Evolutionary conservation across 2,888 invertebrate species (phyloP), one percentile per base, ranked within the genome.

Genomic region (Drosophila nr. fundita): DNA sequence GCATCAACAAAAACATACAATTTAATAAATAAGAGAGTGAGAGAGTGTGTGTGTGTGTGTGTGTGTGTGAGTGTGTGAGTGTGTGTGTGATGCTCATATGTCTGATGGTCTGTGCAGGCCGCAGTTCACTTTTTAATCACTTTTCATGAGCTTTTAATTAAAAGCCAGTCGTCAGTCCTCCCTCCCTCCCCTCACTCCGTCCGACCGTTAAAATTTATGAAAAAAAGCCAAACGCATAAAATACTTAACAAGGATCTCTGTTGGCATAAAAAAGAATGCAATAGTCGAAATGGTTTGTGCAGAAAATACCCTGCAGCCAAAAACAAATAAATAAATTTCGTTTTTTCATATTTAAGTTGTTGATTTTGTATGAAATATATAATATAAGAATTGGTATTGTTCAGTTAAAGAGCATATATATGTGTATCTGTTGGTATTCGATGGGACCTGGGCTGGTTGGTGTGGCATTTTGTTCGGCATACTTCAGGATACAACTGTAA

Each of bases 71-170:
- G 11, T 27, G 7, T 7, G 29, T 32, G 10, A 4, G 27, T 30
- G 52, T 62, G 42, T 49, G 42, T 27, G 24, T 29, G 67, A 49
- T 66, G 63, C 65, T 62, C 24, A 45, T 62, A 30, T 21, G 53
- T 38, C 49, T 42, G 45, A 68, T 70, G 80, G 67, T 61, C 57
- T 21, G 24, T 15, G 59, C 50, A 45, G 61, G 84, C 89, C 89
- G 69, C 89, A 89, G 84, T 84, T 84, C 89, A 89, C 87, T 89
- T 85, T 89, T 85, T 85, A 85, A 85, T 89, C 84, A 89, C 84
- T 89, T 85, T 85, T 85, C 84, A 85, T 85, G 89, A 87, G 89
- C 84, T 85, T 85, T 85, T 85, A 85, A 85, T 85, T 85, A 85
- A 84, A 89, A 73, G 80, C 62, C 72, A 68, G 60, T 59, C 66